Evolutionary conservation across 1,140 invertebrate genomes (phyloP).

Genomic region (Ladona fulva): DNA sequence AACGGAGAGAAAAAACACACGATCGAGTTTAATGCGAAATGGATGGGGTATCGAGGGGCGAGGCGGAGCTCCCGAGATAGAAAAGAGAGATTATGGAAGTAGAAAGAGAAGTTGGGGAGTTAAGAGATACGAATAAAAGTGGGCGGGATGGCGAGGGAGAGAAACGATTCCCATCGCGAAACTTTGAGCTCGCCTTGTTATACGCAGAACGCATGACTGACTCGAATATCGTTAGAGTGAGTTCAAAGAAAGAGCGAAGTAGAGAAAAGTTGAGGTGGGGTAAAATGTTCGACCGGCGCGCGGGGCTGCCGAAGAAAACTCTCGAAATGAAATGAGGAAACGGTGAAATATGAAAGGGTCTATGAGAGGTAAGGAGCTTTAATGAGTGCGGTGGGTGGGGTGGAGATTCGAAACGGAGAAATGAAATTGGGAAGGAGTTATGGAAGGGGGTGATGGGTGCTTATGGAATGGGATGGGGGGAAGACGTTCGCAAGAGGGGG

Average conservation of each 20-base stretch:
- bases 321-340: conserved; percentile 2
- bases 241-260: neutral
- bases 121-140: neutral
- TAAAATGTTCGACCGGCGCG: neutral
- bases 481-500: neutral
- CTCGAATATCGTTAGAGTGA: conserved; percentile 9
- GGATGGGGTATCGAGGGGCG: too few species aligned
- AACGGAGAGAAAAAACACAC: too few species aligned
- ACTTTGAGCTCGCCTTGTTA: conserved; percentile 4
- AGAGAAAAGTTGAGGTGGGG: neutral
- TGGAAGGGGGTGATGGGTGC: neutral
- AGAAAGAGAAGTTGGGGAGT: too few species aligned
- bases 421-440: neutral
- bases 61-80: too few species aligned
- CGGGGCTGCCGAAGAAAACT: neutral
- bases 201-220: conserved; percentile 3
- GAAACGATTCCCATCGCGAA: neutral
- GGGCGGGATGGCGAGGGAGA: neutral
- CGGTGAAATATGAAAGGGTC: neutral
- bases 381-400: neutral
- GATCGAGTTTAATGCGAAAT: too few species aligned
- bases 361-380: neutral
- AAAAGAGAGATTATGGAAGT: too few species aligned
- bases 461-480: neutral
- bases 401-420: neutral